Base-by-base conservation (phyloP, 2,888 invertebrate genomes). In the Clanis bilineata region DNA sequence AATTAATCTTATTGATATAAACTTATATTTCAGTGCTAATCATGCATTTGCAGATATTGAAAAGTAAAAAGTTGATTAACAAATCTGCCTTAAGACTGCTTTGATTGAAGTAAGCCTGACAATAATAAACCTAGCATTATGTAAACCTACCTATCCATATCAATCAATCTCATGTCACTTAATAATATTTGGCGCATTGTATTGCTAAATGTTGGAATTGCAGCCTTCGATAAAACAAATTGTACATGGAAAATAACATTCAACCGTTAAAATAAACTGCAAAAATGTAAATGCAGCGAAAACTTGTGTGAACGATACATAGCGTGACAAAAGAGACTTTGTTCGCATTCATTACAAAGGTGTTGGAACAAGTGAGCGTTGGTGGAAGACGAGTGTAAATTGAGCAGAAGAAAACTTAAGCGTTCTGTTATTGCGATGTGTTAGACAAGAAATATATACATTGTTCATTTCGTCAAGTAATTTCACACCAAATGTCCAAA, bases 381-480 rank as follows among this genome's bases (percentile, higher is more conserved):
- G 77, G 81, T 83, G 89, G 89, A 88, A 88, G 88, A 88, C 89
- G 81, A 81, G 76, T 78, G 79, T 81, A 68, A 61, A 76, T 83
- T 83, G 83, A 83, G 81, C 83, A 80, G 77, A 75, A 63, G 60
- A 56, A 61, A 72, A 68, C 51, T 66, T 58, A 45, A 71, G 68
- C 64, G 38, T 56, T 63, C 59, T 62, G 56, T 55, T 38, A 54
- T 58, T 58, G 58, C 58, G 38, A 58, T 60, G 58, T 54, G 62
- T 56, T 10, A 28, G 54, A 32, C 15, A 51, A n/a, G 15, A 54
- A 58, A 28, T 56, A 58, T 39, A 23, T 56, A 56, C 41, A 58
- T 15, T 39, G 38, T 58, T 44, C 23, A 45, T 45, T 45, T 25
- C 23, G 32, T 39, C 51, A 28, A 15, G 28, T 36, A 9, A 18